Percentiles rank a stretch among this genome's conserved stretches.
Evolutionary conservation across 2,888 invertebrate species (phyloP).

Genomic region (Drosophila paramelanica): DNA sequence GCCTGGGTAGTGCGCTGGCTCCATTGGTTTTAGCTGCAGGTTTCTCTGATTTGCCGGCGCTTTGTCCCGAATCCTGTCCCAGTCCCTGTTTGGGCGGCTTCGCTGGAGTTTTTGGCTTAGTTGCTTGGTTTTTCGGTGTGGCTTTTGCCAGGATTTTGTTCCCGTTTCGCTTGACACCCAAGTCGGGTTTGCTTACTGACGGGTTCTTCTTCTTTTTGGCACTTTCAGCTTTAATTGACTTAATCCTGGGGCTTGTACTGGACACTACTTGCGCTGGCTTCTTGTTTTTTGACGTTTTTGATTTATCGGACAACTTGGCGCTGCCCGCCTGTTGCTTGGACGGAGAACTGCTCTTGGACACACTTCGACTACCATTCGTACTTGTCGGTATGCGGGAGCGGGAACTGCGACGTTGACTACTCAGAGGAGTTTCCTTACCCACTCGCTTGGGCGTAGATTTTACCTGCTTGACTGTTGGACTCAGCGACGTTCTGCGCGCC

Average conservation of each 20-base stretch:
- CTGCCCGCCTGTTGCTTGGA: constrained; percentile 31
- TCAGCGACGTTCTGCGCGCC: constrained; percentile 72
- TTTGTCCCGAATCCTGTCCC: constrained; percentile 19
- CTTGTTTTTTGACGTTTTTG: constrained; percentile 21
- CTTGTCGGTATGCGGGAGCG: constrained; percentile 80
- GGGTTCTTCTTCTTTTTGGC: constrained; percentile 83
- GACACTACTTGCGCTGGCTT: constrained; percentile 39
- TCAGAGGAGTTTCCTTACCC: constrained; percentile 25
- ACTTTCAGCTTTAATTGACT: constrained; percentile 75
- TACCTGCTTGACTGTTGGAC: constrained; percentile 57
- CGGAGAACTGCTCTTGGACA: constrained; percentile 44
- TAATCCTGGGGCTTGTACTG: constrained; percentile 57
- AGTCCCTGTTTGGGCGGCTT: constrained; percentile 29
- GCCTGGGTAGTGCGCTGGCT: constrained; percentile 29
- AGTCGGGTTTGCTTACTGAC: constrained; percentile 54
- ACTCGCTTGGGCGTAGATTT: constrained; percentile 22
- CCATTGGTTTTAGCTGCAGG: constrained; percentile 45
- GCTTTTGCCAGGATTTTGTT: constrained; percentile 54
- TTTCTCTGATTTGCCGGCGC: constrained; percentile 25
- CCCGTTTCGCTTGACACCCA: constrained; percentile 47
- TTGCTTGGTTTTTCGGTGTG: constrained; percentile 40
- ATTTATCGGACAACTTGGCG: constrained; percentile 40
- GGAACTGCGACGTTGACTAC: constrained; percentile 52
- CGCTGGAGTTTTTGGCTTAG: constrained; percentile 20
- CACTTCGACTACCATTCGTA: constrained; percentile 26